These are phyloP conservation scores for Pterocles gutturalis DNA, from an alignment of 2,113 vertebrate genomes.

Conservation along the genomic window DNA sequence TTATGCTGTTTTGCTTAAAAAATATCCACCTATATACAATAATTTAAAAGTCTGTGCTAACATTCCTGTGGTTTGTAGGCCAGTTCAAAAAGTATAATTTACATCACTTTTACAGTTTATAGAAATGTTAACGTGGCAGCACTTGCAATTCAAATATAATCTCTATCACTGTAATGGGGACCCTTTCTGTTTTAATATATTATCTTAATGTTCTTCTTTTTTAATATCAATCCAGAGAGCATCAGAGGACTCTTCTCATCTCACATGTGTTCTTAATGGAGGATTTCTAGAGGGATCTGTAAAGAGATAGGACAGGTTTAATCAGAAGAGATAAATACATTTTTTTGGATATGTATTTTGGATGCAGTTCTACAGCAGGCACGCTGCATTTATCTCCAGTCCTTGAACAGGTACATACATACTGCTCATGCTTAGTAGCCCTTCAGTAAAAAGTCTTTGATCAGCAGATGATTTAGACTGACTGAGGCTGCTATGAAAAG, in stretches of 20 bases:
- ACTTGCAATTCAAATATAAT: not conserved
- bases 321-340: not conserved
- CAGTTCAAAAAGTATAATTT: not conserved
- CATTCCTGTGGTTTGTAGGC: conserved; percentile 19
- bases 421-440: not conserved
- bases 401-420: not conserved
- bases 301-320: conserved; percentile 18
- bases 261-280: conserved; percentile 81
- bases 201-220: not conserved
- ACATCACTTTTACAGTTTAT: not conserved
- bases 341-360: not conserved
- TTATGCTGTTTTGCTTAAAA: conserved; percentile 30
- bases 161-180: not conserved
- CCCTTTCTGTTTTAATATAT: not conserved
- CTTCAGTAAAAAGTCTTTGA: not conserved
- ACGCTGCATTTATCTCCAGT: not conserved
- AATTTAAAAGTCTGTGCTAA: conserved; percentile 68
- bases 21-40: conserved; percentile 28
- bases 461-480: not conserved
- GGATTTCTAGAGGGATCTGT: conserved; percentile 82
- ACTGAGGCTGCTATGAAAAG: not conserved
- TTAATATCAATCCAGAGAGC: not conserved
- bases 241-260: conserved; percentile 64
- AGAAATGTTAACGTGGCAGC: not conserved
- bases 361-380: not conserved